Conservation (phyloP, 2,113 vertebrate genomes). For the Nesoenas mayeri region DNA sequence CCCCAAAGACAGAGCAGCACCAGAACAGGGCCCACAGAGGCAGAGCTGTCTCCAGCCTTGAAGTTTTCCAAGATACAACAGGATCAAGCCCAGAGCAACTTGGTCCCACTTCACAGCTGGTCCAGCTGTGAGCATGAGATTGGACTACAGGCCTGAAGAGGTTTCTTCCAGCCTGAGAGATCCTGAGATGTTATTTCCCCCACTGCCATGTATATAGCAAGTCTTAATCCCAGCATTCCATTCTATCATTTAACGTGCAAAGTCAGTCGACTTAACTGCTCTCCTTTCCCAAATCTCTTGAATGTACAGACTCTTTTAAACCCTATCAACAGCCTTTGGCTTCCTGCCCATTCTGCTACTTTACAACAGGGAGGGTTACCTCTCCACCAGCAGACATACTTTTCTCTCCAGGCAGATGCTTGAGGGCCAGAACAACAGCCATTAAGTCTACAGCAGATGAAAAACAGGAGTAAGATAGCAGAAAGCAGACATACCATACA, state of each 20-base stretch:
- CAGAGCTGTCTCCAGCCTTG: not conserved
- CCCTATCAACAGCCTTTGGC: not conserved
- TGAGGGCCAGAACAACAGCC: not conserved
- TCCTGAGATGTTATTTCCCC: not conserved
- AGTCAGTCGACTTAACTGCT: not conserved
- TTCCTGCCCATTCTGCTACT: not conserved
- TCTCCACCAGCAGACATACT: not conserved
- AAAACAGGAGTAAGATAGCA: not conserved
- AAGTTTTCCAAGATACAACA: not conserved
- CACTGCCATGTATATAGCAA: accelerated
- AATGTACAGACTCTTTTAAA: not conserved
- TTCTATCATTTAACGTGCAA: not conserved
- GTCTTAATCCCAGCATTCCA: not conserved
- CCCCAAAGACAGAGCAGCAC: not conserved
- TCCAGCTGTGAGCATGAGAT: not conserved
- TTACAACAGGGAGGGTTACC: not conserved
- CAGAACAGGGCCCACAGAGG: not conserved
- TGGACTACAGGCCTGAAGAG: not conserved
- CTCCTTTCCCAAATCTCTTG: not conserved
- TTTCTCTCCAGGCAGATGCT: not conserved
- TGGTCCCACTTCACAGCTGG: not conserved
- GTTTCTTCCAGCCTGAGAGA: not conserved
- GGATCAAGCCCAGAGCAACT: not conserved
- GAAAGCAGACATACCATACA: not conserved
- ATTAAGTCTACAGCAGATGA: not conserved